These are phyloP conservation scores for Peromyscus eremicus DNA, from an alignment of 2,797 vertebrate genomes.

Conservation along the genomic window DNA sequence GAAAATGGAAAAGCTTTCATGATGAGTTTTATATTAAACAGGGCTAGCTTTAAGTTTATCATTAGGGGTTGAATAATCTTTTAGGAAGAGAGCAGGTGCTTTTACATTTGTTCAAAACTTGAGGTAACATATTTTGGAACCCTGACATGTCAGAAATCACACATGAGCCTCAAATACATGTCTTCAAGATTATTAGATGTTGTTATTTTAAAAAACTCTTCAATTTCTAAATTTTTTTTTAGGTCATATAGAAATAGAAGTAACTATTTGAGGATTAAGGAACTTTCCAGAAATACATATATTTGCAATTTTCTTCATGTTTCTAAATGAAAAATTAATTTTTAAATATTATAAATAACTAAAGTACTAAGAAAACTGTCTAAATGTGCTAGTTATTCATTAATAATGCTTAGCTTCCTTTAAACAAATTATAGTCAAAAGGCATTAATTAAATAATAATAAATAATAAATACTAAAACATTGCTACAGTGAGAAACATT, in stretches of 20 bases:
- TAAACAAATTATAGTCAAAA: slow-evolving; percentile 67
- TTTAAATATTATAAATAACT: slow-evolving; percentile 48
- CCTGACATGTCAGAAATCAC: neutral
- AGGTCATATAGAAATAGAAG: neutral
- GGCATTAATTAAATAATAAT: slow-evolving; percentile 65
- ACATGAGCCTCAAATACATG: neutral
- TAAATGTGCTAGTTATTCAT: slow-evolving; percentile 38
- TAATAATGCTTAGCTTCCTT: slow-evolving; percentile 57
- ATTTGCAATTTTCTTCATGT: slow-evolving; percentile 48
- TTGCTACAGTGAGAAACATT: slow-evolving; percentile 61
- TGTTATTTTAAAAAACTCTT: neutral
- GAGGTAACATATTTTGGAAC: neutral
- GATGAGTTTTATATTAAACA: neutral
- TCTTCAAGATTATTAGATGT: neutral
- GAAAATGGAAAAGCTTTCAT: neutral
- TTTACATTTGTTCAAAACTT: neutral
- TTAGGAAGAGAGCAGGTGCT: neutral
- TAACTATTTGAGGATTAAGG: neutral
- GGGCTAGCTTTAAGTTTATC: neutral
- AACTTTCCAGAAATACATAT: neutral
- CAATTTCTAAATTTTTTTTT: slow-evolving; percentile 1
- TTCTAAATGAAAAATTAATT: slow-evolving; percentile 60
- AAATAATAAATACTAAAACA: slow-evolving; percentile 65
- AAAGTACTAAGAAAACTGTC: slow-evolving; percentile 41
- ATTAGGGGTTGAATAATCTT: neutral